Evolutionary conservation across 1,140 invertebrate species (phyloP).

Genomic region (Ceratina australensis): DNA sequence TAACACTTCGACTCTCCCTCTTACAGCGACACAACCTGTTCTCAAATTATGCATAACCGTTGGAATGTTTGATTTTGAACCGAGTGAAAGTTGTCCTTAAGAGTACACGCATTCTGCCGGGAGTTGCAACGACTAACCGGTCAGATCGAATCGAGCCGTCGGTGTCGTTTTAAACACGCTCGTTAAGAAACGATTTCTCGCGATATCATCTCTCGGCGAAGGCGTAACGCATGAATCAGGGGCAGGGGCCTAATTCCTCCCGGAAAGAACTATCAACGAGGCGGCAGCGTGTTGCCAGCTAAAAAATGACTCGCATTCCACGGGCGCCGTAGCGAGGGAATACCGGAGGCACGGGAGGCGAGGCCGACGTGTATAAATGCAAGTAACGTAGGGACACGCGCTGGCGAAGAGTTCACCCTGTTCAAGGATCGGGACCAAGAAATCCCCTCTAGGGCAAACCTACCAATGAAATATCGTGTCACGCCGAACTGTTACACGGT

Average conservation of each 20-base stretch:
- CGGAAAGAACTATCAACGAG: slow-evolving; percentile 21
- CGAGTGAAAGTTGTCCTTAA: too few relatives aligned
- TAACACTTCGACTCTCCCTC: not conserved
- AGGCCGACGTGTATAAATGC: slow-evolving; percentile 41
- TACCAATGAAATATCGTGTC: slow-evolving; percentile 65
- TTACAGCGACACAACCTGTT: too few relatives aligned
- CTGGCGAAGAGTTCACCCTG: not conserved
- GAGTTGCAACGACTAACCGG: not conserved
- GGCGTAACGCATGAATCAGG: slow-evolving; percentile 25
- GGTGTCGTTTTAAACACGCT: not conserved
- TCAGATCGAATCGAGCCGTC: not conserved
- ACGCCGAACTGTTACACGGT: slow-evolving; percentile 57
- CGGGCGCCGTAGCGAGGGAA: not conserved
- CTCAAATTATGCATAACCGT: too few relatives aligned
- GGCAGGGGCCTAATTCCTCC: slow-evolving; percentile 18
- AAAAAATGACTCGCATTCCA: slow-evolving; percentile 27
- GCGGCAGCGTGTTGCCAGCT: slow-evolving; percentile 14
- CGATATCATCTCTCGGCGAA: slow-evolving; percentile 22
- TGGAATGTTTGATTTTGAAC: too few relatives aligned
- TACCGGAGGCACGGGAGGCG: slow-evolving; percentile 8
- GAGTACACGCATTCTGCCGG: too few relatives aligned
- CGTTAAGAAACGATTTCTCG: slow-evolving; percentile 22
- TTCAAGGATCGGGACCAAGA: slow-evolving; percentile 16
- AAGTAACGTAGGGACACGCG: slow-evolving; percentile 19
- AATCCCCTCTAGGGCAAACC: slow-evolving; percentile 36